Evolutionary conservation across 92 coral and sea anemone species (phyloP).

Genomic region (Zoanthus sociatus): DNA sequence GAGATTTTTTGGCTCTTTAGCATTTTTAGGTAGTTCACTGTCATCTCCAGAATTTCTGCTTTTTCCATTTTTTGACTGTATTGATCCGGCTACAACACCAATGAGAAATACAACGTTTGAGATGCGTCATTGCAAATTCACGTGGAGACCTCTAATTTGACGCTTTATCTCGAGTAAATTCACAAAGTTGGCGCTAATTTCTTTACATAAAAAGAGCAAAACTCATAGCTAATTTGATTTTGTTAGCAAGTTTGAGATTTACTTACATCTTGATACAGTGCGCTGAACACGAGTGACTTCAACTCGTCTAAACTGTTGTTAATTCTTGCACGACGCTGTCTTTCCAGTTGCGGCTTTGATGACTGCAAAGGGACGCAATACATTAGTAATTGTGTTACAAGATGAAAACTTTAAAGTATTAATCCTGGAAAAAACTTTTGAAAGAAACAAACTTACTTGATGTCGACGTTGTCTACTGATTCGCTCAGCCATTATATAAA

Average conservation of each 20-base stretch:
- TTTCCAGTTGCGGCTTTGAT: slow-evolving; percentile 82
- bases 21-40: slow-evolving; percentile 92
- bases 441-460: slow-evolving; percentile 21
- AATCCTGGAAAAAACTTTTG: not conserved
- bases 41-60: slow-evolving; percentile 95
- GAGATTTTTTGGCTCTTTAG: slow-evolving; percentile 68
- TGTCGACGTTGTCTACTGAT: slow-evolving; percentile 29
- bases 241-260: not conserved
- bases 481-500: slow-evolving; percentile 33
- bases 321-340: slow-evolving; percentile 91
- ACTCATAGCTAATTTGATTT: not conserved
- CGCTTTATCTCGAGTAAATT: not conserved
- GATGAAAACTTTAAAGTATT: not conserved
- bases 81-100: slow-evolving; percentile 70
- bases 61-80: slow-evolving; percentile 95
- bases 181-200: slow-evolving; percentile 16
- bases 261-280: slow-evolving; percentile 88
- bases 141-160: not conserved
- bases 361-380: slow-evolving; percentile 59
- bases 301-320: slow-evolving; percentile 87
- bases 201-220: not conserved
- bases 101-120: slow-evolving; percentile 13
- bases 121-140: not conserved
- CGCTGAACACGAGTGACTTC: slow-evolving; percentile 79
- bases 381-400: not conserved